Percentiles rank a stretch among this genome's conserved stretches.
These are phyloP conservation scores for Anguilla anguilla DNA, from an alignment of 2,797 vertebrate genomes.

Conservation along the genomic window DNA sequence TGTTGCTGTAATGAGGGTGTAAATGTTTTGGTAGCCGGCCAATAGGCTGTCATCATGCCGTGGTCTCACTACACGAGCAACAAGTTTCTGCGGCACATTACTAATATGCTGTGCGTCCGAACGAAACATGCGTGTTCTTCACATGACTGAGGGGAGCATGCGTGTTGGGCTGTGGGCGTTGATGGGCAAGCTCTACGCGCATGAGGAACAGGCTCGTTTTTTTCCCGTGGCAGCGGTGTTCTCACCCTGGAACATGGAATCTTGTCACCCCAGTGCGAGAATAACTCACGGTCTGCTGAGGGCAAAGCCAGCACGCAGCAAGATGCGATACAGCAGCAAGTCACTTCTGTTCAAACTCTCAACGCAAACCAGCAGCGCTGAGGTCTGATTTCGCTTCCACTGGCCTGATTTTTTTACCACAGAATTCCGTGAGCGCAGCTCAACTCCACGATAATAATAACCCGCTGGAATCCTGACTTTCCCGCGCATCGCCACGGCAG, in stretches of 20 bases:
- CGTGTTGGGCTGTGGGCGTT: not conserved
- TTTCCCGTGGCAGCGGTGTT: not conserved
- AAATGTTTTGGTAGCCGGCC: not conserved
- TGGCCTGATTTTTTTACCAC: constrained; percentile 3
- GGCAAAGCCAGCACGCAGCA: not conserved
- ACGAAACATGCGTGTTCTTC: not conserved
- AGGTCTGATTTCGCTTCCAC: not conserved
- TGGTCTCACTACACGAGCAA: not conserved
- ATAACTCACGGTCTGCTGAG: not conserved
- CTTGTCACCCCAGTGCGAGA: not conserved
- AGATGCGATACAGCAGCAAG: not conserved
- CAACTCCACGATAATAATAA: not conserved
- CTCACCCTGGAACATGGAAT: constrained; percentile 1
- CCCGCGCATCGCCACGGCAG: not conserved
- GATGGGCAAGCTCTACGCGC: not conserved
- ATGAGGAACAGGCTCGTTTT: not conserved
- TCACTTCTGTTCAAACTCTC: not conserved
- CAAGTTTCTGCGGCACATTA: not conserved
- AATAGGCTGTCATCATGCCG: not conserved
- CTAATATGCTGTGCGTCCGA: not conserved
- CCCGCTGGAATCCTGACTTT: constrained; percentile 5
- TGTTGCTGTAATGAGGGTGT: not conserved
- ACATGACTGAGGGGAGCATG: not conserved
- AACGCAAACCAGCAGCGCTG: not conserved
- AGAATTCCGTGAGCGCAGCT: not conserved